Base-by-base conservation (phyloP, 2,888 invertebrate species). In the Tipula lateralis region DNA sequence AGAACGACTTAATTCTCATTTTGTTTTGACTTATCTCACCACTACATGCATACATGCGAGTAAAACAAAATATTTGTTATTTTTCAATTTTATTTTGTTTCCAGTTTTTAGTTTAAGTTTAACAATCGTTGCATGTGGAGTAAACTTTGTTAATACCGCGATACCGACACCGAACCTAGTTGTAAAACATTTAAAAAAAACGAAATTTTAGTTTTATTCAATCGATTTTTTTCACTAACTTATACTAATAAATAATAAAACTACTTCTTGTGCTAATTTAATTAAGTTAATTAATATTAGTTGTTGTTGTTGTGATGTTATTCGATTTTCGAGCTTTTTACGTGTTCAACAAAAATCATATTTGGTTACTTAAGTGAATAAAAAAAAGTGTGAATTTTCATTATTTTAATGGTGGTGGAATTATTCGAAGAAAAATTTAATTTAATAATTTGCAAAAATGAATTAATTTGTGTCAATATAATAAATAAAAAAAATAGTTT, bases 91-190 rank as follows among this genome's bases (percentile, higher is more conserved):
- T 66, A 66, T 66, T 66, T 66, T 66, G 66, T 66, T 66, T 66
- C 13, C 9, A 19, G 66, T 19, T 66, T 66, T 66, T 24, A 66
- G 66, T 66, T 66, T 66, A 66, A 66, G 66, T 66, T 66, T 66
- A 66, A 66, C 66, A 66, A 66, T 66, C 66, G 66, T 66, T 66
- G 66, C 66, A 66, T 66, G 66, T 66, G 66, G 66, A 66, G 66
- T 66, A 24, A 66, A 66, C 24, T 66, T 66, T 66, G 66, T 66
- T 66, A 66, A 66, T 66, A 66, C 66, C 66, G 66, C 66, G 66
- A 66, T 66, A 66, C 24, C 66, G 66, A 66, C 7, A 66, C 66
- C 66, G 66, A 66, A 66, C 24, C 66, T 66, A 50, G 5, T 36
- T 36, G 16, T 50, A 50, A 50, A n/a, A 50, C 4, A 44, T 3